A percentile compares a stretch with the other conserved stretches of the same genome.
phyloP scores from a whole-genome alignment of 2,113 vertebrate species.

The Tychaedon coryphoeus region DNA sequence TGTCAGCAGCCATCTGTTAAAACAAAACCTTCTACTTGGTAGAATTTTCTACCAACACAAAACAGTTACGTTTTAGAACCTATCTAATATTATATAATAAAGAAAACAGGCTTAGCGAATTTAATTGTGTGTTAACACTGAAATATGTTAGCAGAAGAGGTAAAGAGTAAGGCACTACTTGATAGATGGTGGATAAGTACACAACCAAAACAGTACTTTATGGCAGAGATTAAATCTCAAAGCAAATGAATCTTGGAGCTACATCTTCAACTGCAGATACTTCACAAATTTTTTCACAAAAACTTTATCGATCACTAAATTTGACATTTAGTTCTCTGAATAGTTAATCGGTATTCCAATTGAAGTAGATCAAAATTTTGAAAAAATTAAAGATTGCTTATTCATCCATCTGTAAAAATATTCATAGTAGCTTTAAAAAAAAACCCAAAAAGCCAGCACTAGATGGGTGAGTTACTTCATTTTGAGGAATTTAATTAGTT shows the following conservation, averaged over 20 bases:
- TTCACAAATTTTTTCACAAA: not conserved
- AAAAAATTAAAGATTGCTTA: not conserved
- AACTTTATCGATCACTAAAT: not conserved
- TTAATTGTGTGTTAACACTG: not conserved
- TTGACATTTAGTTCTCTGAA: not conserved
- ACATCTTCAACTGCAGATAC: not conserved
- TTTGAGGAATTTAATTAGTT: not conserved
- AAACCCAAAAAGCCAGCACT: rapidly evolving
- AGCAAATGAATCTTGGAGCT: not conserved
- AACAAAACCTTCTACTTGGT: conserved; percentile 11
- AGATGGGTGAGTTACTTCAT: not conserved
- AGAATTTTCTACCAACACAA: not conserved
- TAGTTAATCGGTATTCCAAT: not conserved
- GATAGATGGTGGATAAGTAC: not conserved
- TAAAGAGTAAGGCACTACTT: not conserved
- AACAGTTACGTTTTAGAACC: not conserved
- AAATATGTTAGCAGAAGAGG: not conserved
- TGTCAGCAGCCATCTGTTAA: conserved; percentile 66
- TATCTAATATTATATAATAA: not conserved
- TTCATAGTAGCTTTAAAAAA: not conserved
- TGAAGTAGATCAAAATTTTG: not conserved
- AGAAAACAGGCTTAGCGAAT: not conserved
- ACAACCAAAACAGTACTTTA: not conserved
- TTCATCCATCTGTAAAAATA: not conserved
- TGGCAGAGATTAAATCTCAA: not conserved